These are phyloP conservation scores for Tenthredo mesomela DNA, from an alignment of 2,888 invertebrate genomes.

Conservation along the genomic window DNA sequence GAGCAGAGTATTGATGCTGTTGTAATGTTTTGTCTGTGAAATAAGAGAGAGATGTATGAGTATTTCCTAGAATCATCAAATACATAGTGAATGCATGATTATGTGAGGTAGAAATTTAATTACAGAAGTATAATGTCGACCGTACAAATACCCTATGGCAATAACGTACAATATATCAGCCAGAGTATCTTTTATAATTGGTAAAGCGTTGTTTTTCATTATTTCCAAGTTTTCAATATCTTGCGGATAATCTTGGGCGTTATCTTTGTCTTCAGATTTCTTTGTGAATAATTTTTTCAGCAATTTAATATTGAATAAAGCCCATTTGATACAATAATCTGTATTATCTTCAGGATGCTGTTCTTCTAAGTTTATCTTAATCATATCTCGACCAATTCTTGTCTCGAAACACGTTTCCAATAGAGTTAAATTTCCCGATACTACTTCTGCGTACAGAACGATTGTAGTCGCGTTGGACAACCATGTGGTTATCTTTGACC, in stretches of 20 bases:
- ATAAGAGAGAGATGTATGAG: conserved; percentile 52
- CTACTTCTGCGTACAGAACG: conserved; percentile 71
- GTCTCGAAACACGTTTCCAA: conserved; percentile 63
- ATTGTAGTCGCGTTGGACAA: conserved; percentile 67
- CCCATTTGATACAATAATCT: conserved; percentile 72
- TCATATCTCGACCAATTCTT: conserved; percentile 60
- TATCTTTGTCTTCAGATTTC: conserved; percentile 60
- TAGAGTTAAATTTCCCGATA: conserved; percentile 71
- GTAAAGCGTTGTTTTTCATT: conserved; percentile 60
- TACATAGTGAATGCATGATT: background rate
- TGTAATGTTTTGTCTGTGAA: conserved; percentile 75
- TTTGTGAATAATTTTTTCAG: conserved; percentile 55
- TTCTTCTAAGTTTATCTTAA: conserved; percentile 63
- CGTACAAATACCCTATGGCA: conserved; percentile 73
- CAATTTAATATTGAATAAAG: conserved; percentile 69
- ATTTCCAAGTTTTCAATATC: conserved; percentile 60
- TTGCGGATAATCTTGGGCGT: conserved; percentile 64
- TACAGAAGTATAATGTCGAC: conserved; percentile 77
- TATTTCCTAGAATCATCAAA: conserved; percentile 51
- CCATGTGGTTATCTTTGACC: conserved; percentile 67
- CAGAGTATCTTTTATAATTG: conserved; percentile 70
- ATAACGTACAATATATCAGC: conserved; percentile 73
- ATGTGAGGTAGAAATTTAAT: conserved; percentile 62
- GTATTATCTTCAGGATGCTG: conserved; percentile 64
- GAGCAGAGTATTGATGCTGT: conserved; percentile 66